These are phyloP conservation scores for Eupeodes corollae DNA, from an alignment of 1,140 invertebrate species.

Conservation along the genomic window DNA sequence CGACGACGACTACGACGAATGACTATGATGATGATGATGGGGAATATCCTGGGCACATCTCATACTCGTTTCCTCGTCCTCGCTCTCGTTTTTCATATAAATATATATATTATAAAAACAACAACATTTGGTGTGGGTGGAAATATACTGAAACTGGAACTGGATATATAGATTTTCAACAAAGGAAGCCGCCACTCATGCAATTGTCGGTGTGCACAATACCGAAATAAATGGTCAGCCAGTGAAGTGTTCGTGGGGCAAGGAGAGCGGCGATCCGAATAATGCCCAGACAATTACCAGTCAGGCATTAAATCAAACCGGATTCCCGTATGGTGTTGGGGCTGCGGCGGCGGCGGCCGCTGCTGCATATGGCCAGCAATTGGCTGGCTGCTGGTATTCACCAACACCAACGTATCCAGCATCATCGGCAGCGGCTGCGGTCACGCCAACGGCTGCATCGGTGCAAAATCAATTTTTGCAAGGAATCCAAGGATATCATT, in stretches of 20 bases:
- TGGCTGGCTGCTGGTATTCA: slow-evolving; percentile 59
- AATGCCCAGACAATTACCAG: slow-evolving; percentile 60
- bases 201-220: slow-evolving; percentile 95
- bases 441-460: slow-evolving; percentile 52
- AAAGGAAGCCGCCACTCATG: slow-evolving; percentile 94
- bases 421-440: slow-evolving; percentile 37
- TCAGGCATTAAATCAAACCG: slow-evolving; percentile 38
- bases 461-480: slow-evolving; percentile 57
- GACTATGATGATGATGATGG: no score
- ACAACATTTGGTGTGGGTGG: no score
- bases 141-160: not conserved
- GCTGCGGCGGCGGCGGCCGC: slow-evolving; percentile 30
- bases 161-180: slow-evolving; percentile 70
- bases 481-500: slow-evolving; percentile 69
- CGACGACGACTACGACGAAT: no score
- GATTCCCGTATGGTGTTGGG: slow-evolving; percentile 31
- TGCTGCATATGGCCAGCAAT: slow-evolving; percentile 34
- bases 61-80: no score
- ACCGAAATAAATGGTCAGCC: slow-evolving; percentile 91
- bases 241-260: slow-evolving; percentile 99
- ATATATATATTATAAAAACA: no score
- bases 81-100: no score
- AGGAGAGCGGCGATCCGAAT: slow-evolving; percentile 87
- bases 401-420: slow-evolving; percentile 55
- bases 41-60: no score